Evolutionary conservation across 1,140 invertebrate genomes (phyloP).

Genomic region (Drosophila subobscura): DNA sequence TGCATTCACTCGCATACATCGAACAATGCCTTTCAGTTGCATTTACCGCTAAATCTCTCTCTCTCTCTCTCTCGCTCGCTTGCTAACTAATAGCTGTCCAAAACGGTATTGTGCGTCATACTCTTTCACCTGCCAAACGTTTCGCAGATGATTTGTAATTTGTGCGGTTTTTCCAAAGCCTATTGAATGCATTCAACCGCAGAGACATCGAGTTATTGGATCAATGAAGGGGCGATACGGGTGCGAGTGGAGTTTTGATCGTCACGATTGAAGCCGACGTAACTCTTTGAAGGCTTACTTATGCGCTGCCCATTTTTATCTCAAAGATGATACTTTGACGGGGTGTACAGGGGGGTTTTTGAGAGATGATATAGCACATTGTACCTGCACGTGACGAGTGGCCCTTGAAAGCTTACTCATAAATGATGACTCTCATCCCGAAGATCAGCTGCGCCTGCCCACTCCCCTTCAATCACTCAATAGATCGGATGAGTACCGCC

Average conservation of each 20-base stretch:
- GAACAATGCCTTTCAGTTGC: constrained; percentile 29
- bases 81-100: constrained; percentile 3
- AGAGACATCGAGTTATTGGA: constrained; percentile 19
- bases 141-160: constrained; percentile 53
- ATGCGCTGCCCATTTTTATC: constrained; percentile 17
- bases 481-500: too few species aligned
- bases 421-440: not conserved
- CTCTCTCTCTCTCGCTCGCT: not conserved
- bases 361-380: constrained; percentile 4
- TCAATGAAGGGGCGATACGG: not conserved
- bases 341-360: constrained; percentile 12
- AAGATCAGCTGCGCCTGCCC: not conserved
- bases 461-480: too few species aligned
- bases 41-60: constrained; percentile 13
- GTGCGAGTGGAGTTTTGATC: constrained; percentile 25
- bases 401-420: constrained; percentile 4
- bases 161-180: constrained; percentile 55
- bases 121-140: constrained; percentile 72
- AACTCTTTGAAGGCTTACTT: constrained; percentile 34
- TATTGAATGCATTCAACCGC: constrained; percentile 54
- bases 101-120: constrained; percentile 67
- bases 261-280: constrained; percentile 37
- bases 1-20: constrained; percentile 20
- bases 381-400: not conserved
- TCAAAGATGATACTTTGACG: constrained; percentile 6